These are phyloP conservation scores for Mizuhopecten yessoensis DNA, from an alignment of 1,140 invertebrate species.

Conservation along the genomic window DNA sequence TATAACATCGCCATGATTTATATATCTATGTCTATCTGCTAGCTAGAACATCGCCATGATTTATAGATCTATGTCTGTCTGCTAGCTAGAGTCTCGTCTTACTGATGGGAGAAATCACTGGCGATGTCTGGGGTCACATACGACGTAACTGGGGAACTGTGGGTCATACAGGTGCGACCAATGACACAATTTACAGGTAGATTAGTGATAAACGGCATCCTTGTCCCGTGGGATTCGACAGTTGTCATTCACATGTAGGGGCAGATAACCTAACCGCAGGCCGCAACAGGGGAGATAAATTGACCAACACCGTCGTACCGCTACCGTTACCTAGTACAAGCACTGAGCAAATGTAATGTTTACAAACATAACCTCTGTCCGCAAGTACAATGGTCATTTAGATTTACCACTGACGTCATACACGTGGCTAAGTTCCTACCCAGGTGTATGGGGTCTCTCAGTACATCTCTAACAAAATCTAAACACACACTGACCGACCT, in stretches of 20 bases:
- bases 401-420: not conserved
- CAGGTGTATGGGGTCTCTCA: not conserved
- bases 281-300: not conserved
- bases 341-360: not conserved
- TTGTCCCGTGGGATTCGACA: not conserved
- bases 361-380: not conserved
- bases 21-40: too few relatives aligned
- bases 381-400: not conserved
- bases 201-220: not conserved
- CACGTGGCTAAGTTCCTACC: not conserved
- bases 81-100: too few relatives aligned
- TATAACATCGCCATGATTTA: too few relatives aligned
- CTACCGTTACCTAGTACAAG: not conserved
- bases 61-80: too few relatives aligned
- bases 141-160: not conserved
- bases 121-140: not conserved
- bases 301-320: not conserved
- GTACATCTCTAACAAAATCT: not conserved
- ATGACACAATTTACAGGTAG: not conserved
- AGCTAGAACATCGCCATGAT: too few relatives aligned
- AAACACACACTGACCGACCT: constrained; percentile 26
- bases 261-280: not conserved
- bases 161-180: not conserved
- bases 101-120: too few relatives aligned
- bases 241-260: not conserved